phyloP scores from a whole-genome alignment of 1,140 invertebrate species.

The Sinella curviseta region DNA sequence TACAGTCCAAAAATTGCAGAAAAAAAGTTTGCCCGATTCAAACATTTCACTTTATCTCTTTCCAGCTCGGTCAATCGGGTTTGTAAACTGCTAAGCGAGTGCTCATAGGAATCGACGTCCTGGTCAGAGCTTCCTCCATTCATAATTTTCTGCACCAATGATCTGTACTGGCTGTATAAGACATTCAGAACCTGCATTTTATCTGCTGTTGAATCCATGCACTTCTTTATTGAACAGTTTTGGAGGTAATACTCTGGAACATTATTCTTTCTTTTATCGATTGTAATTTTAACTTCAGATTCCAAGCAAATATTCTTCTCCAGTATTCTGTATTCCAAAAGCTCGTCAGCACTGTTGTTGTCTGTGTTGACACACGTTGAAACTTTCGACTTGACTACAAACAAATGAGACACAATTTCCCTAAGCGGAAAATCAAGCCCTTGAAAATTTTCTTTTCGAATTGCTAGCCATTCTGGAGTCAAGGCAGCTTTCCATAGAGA shows the following conservation, averaged over 20 bases:
- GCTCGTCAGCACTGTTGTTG: slow-evolving; percentile 38
- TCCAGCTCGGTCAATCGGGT: no score
- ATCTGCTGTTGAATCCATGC: not conserved
- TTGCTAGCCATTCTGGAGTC: not conserved
- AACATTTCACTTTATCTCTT: not conserved
- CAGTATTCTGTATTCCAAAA: slow-evolving; percentile 30
- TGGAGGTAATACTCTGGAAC: no score
- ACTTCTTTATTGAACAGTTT: no score
- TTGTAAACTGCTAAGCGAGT: no score
- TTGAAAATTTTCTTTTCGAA: no score
- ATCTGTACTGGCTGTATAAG: no score
- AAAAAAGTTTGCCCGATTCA: not conserved
- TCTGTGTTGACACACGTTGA: slow-evolving; percentile 25
- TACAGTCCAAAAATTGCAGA: not conserved
- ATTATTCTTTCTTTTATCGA: not conserved
- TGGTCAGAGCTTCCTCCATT: no score
- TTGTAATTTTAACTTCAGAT: no score
- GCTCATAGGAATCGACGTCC: no score
- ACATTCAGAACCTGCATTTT: no score
- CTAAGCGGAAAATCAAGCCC: no score
- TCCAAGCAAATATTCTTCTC: not conserved
- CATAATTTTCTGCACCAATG: not conserved
- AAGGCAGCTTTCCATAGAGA: not conserved
- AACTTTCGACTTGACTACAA: not conserved
- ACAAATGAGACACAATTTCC: not conserved